Conservation (phyloP, 1,140 invertebrate species). For the Bombus superbus region DNA sequence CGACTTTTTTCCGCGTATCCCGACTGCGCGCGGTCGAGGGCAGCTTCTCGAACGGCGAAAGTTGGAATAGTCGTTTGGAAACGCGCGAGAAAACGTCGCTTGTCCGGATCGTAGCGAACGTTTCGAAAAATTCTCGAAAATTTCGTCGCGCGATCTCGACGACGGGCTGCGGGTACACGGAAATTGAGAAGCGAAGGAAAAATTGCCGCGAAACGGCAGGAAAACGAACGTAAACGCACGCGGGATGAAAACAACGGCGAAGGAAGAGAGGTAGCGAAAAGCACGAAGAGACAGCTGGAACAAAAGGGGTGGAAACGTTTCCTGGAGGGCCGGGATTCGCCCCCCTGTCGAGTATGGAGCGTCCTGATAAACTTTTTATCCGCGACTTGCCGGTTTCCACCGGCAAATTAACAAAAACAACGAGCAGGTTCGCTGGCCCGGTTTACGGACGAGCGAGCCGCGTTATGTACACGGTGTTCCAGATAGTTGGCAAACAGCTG, state of each 20-base stretch:
- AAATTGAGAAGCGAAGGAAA: neutral
- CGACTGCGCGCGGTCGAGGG: no score
- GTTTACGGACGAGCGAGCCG: slow-evolving; percentile 44
- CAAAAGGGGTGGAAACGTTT: neutral
- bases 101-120: no score
- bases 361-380: slow-evolving; percentile 48
- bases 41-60: no score
- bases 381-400: slow-evolving; percentile 45
- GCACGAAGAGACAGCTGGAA: neutral
- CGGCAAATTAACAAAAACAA: slow-evolving; percentile 57
- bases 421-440: slow-evolving; percentile 35
- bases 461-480: slow-evolving; percentile 2
- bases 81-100: no score
- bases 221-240: neutral
- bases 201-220: neutral
- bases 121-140: no score
- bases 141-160: no score
- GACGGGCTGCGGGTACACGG: no score
- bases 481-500: slow-evolving; percentile 38
- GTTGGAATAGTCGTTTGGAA: no score
- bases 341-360: neutral
- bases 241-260: neutral
- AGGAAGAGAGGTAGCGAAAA: neutral
- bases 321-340: neutral
- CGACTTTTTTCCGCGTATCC: no score